Conservation (phyloP, 1,140 invertebrate species). For the Thaumetopoea pityocampa region DNA sequence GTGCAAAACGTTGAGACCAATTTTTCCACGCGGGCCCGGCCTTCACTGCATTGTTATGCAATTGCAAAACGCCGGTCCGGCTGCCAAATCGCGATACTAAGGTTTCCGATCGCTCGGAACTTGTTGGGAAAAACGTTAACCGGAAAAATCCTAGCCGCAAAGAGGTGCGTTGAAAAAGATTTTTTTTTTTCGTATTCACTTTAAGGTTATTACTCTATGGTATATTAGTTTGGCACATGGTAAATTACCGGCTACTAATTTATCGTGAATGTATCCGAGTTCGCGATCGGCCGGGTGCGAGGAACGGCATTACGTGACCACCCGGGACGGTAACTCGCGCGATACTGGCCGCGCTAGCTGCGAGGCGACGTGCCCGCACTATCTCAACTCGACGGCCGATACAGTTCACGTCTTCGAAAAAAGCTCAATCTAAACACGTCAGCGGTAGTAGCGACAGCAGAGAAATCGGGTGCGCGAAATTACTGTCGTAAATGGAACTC, state of each 20-base stretch:
- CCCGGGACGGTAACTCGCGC: constrained; percentile 38
- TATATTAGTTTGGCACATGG: constrained; percentile 40
- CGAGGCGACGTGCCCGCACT: constrained; percentile 24
- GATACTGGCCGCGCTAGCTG: no score
- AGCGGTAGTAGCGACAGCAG: constrained; percentile 26
- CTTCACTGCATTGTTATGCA: constrained; percentile 64
- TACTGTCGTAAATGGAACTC: constrained; percentile 15
- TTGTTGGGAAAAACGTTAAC: constrained; percentile 34
- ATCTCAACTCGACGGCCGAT: constrained; percentile 34
- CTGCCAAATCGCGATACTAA: constrained; percentile 36
- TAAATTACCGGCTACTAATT: constrained; percentile 32
- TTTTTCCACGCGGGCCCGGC: constrained; percentile 53
- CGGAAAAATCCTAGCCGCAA: constrained; percentile 49
- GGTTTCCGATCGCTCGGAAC: constrained; percentile 36
- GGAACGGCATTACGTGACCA: constrained; percentile 39
- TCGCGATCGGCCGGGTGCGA: constrained; percentile 23
- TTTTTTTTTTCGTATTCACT: constrained; percentile 16
- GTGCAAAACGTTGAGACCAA: constrained; percentile 27
- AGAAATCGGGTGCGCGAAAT: constrained; percentile 25
- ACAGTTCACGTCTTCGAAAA: constrained; percentile 43
- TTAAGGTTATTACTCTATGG: constrained; percentile 38
- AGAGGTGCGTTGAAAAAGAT: constrained; percentile 28
- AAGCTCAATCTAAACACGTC: constrained; percentile 28
- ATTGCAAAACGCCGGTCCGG: constrained; percentile 36
- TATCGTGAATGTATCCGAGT: constrained; percentile 36